Evolutionary conservation across 2,113 vertebrate genomes (phyloP).

Genomic region (Oophaga pumilio): DNA sequence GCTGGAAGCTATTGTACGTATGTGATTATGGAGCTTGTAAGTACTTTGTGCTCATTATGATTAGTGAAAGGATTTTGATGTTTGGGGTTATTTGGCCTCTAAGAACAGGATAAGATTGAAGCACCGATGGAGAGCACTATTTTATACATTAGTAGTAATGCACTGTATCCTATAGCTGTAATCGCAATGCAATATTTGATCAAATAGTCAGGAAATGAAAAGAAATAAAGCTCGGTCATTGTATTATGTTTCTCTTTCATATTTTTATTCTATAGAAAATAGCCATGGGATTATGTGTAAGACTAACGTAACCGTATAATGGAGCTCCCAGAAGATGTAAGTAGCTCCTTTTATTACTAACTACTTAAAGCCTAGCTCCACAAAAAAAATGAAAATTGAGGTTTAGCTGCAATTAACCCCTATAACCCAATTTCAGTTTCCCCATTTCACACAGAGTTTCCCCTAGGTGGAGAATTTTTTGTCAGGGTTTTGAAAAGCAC

Average conservation of each 20-base stretch:
- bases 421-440: too few species aligned
- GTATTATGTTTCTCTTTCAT: background rate
- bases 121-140: background rate
- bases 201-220: background rate
- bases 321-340: background rate
- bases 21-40: slow-evolving; percentile 2
- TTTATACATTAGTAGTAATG: background rate
- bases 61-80: background rate
- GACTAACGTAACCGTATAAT: background rate
- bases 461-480: too few species aligned
- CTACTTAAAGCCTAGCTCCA: background rate
- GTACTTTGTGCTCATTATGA: background rate
- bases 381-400: too few species aligned
- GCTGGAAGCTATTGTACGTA: background rate
- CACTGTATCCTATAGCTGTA: background rate
- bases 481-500: too few species aligned
- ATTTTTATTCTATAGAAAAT: background rate
- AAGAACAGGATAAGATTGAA: slow-evolving; percentile 19
- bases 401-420: too few species aligned
- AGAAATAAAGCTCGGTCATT: background rate
- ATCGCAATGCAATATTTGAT: background rate
- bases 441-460: too few species aligned
- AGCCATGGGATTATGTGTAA: background rate
- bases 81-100: slow-evolving; percentile 29
- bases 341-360: background rate